phyloP scores from a whole-genome alignment of 2,113 vertebrate species.

The Sciurus niger region DNA sequence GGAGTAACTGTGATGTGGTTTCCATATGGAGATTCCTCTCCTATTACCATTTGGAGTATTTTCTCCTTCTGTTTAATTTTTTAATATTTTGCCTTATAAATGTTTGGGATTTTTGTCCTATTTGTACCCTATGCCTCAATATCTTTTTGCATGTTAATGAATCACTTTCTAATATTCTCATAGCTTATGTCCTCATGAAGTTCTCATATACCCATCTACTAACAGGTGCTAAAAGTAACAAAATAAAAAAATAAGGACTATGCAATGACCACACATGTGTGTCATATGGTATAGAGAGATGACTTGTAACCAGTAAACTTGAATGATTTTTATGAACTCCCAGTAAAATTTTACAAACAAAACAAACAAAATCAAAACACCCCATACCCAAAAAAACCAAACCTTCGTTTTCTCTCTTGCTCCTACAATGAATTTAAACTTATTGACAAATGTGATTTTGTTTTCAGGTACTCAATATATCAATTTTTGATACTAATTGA shows the following conservation, averaged over 20 bases:
- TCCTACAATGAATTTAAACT: conserved; percentile 6
- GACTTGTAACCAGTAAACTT: background rate
- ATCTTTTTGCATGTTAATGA: background rate
- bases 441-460: conserved; percentile 11
- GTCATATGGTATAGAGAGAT: background rate
- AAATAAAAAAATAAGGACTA: background rate
- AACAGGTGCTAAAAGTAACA: background rate
- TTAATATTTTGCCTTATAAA: background rate
- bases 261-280: background rate
- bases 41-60: background rate
- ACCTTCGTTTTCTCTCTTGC: background rate
- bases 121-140: background rate
- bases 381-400: background rate
- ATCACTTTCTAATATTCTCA: background rate
- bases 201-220: background rate
- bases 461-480: conserved; percentile 14
- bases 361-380: background rate
- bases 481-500: conserved; percentile 7
- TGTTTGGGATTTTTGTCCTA: conserved; percentile 30
- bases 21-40: background rate
- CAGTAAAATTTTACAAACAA: background rate
- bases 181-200: background rate
- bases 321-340: conserved; percentile 7
- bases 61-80: background rate
- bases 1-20: background rate